These are phyloP conservation scores for Camponotus fellah DNA, from an alignment of 2,888 invertebrate species.

Conservation along the genomic window DNA sequence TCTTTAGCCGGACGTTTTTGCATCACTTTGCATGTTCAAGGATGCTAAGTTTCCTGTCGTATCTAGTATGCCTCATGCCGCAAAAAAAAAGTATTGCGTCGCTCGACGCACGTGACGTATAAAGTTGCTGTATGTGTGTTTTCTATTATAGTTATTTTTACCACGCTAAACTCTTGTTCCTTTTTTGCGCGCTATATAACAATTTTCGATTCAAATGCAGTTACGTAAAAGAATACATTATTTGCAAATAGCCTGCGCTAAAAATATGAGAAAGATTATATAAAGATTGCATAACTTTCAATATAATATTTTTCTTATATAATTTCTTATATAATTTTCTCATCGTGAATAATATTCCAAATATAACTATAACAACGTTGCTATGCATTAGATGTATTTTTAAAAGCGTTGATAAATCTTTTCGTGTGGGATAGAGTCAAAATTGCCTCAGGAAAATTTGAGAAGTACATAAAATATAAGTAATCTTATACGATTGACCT, in stretches of 20 bases:
- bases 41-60: conserved; percentile 68
- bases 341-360: background rate
- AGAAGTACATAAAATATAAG: conserved; percentile 22
- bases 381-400: background rate
- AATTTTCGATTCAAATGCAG: conserved; percentile 20
- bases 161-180: conserved; percentile 53
- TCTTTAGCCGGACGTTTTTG: conserved; percentile 66
- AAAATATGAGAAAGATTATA: background rate
- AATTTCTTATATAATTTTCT: background rate
- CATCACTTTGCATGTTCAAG: conserved; percentile 70
- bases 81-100: conserved; percentile 63
- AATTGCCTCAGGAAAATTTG: conserved; percentile 28
- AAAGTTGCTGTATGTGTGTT: conserved; percentile 55
- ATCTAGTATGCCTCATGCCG: conserved; percentile 64
- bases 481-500: conserved; percentile 61
- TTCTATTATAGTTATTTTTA: conserved; percentile 64
- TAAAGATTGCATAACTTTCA: background rate
- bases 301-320: background rate
- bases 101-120: conserved; percentile 64
- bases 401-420: background rate
- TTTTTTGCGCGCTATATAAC: conserved; percentile 45
- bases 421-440: background rate
- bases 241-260: background rate
- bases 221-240: background rate
- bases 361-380: background rate